phyloP scores from a whole-genome alignment of 1,140 invertebrate genomes.

The Aphelenchoides avenae region DNA sequence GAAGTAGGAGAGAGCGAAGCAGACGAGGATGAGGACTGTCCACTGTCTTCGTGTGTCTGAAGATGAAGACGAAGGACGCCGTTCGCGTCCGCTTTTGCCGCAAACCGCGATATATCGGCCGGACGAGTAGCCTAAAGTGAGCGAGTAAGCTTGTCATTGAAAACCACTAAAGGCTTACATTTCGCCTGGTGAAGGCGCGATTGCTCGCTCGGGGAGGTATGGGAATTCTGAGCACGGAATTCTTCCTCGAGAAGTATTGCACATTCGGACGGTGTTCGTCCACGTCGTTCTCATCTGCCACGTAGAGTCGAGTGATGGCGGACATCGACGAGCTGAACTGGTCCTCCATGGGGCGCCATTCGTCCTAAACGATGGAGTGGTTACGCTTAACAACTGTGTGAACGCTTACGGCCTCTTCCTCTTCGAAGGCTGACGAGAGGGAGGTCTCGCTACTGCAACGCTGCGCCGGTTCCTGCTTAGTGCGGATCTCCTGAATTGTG shows the following conservation, averaged over 20 bases:
- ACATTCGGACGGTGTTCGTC: constrained; percentile 29
- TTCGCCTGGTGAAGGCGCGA: constrained; percentile 20
- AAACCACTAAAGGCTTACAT: too few relatives aligned
- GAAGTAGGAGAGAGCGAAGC: too few relatives aligned
- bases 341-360: constrained; percentile 17
- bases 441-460: constrained; percentile 7
- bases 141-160: too few relatives aligned
- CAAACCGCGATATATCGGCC: too few relatives aligned
- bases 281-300: constrained; percentile 40
- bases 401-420: constrained; percentile 18
- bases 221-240: constrained; percentile 45
- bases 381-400: neutral
- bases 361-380: constrained; percentile 9
- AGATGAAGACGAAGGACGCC: too few relatives aligned
- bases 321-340: constrained; percentile 21
- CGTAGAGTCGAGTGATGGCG: constrained; percentile 24
- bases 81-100: too few relatives aligned
- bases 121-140: too few relatives aligned
- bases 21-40: too few relatives aligned
- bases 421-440: constrained; percentile 5
- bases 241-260: constrained; percentile 48
- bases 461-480: constrained; percentile 10
- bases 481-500: constrained; percentile 34
- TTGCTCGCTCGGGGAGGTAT: constrained; percentile 44
- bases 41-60: too few relatives aligned